phyloP scores from a whole-genome alignment of 1,140 invertebrate genomes.

The Heterodera schachtii region DNA sequence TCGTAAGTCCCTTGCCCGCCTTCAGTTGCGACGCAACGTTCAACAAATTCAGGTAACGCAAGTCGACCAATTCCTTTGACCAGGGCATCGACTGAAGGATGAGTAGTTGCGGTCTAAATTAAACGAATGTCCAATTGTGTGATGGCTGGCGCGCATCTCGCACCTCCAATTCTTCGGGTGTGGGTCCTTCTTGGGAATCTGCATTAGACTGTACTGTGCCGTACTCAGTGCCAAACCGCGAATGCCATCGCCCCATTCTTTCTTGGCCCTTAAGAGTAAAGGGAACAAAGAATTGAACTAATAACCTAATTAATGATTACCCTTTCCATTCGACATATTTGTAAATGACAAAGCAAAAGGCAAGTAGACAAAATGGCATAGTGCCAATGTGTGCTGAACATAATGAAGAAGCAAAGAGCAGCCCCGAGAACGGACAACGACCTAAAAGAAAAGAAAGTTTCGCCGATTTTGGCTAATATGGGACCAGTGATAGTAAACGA shows the following conservation, averaged over 20 bases:
- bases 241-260: constrained; percentile 99
- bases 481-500: constrained; percentile 95
- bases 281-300: neutral
- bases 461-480: too few species aligned
- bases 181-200: constrained; percentile 61
- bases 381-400: constrained; percentile 99
- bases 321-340: constrained; percentile 99
- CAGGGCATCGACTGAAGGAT: constrained; percentile 59
- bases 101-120: constrained; percentile 54
- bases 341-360: constrained; percentile 91
- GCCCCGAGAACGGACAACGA: constrained; percentile 88
- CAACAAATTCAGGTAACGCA: constrained; percentile 60
- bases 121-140: neutral
- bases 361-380: constrained; percentile 90
- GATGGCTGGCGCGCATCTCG: neutral
- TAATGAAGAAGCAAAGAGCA: constrained; percentile 89
- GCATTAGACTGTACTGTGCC: constrained; percentile 82
- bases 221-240: constrained; percentile 92
- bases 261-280: constrained; percentile 79
- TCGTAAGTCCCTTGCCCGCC: constrained; percentile 79
- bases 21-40: constrained; percentile 63
- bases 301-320: constrained; percentile 67
- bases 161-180: constrained; percentile 64
- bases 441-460: constrained; percentile 11
- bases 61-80: constrained; percentile 58